Conservation (phyloP, 2,888 invertebrate species). For the Heliconius ismenius region DNA sequence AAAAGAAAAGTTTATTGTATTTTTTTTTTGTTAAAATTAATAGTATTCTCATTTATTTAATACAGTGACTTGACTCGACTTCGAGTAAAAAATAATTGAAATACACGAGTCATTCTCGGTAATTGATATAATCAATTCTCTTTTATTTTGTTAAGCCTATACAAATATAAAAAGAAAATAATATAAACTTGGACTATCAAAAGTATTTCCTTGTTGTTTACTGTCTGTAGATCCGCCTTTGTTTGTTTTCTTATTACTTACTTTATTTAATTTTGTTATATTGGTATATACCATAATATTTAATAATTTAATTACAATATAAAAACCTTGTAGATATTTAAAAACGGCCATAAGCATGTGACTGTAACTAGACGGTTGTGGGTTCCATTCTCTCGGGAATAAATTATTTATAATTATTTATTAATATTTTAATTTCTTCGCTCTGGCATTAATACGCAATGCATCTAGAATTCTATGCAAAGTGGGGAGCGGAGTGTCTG, state of each 20-base stretch:
- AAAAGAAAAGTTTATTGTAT: background rate
- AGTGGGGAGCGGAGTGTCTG: too few relatives aligned
- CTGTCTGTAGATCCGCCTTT: background rate
- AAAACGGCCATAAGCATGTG: too few relatives aligned
- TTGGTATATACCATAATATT: background rate
- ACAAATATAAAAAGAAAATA: background rate
- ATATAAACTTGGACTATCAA: background rate
- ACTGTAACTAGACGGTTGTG: too few relatives aligned
- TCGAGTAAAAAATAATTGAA: background rate
- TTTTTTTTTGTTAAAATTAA: background rate
- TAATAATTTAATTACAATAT: too few relatives aligned
- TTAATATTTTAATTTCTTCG: too few relatives aligned
- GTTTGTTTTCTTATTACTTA: background rate
- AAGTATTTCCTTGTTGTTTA: background rate
- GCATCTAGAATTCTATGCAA: too few relatives aligned
- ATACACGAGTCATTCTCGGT: background rate
- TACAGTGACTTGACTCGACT: background rate
- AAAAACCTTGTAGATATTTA: too few relatives aligned
- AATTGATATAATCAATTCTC: background rate
- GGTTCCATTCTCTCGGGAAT: too few relatives aligned
- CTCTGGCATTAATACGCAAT: too few relatives aligned
- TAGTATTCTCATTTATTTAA: background rate
- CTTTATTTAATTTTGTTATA: constrained; percentile 12
- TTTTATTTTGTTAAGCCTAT: background rate
- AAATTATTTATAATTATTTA: too few relatives aligned